A percentile compares a stretch with the other conserved stretches of the same genome.
Conservation (phyloP, 2,888 invertebrate species). For the Ptychoptera contaminata region DNA sequence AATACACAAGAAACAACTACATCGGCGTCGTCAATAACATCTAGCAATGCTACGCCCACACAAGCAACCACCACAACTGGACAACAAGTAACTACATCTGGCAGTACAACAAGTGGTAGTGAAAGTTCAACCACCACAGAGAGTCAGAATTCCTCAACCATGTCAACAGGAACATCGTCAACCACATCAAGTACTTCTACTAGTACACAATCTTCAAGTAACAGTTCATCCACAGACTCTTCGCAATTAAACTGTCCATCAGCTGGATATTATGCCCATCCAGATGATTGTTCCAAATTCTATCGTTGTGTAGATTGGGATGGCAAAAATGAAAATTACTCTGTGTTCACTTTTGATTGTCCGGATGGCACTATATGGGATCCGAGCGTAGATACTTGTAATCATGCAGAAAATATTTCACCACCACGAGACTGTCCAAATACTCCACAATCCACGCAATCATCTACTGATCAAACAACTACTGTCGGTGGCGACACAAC, state of each 20-base stretch:
- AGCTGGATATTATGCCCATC: slow-evolving; percentile 30
- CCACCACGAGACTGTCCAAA: slow-evolving; percentile 34
- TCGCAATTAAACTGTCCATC: too few species aligned
- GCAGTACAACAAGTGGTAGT: slow-evolving; percentile 16
- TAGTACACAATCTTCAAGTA: background rate
- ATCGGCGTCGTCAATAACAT: background rate
- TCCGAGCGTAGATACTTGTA: slow-evolving; percentile 47
- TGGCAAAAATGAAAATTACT: slow-evolving; percentile 37
- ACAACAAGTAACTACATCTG: background rate
- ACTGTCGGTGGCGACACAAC: slow-evolving; percentile 8
- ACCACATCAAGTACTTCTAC: slow-evolving; percentile 24
- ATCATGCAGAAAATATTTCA: slow-evolving; percentile 47
- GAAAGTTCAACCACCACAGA: slow-evolving; percentile 7
- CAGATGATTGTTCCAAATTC: slow-evolving; percentile 38
- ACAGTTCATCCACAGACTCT: too few species aligned
- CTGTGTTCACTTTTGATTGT: slow-evolving; percentile 49
- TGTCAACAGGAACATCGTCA: slow-evolving; percentile 6
- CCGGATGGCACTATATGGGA: slow-evolving; percentile 58
- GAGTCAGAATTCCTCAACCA: background rate
- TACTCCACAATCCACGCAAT: slow-evolving; percentile 8
- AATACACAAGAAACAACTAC: background rate
- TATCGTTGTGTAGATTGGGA: slow-evolving; percentile 38
- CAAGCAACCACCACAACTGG: slow-evolving; percentile 6
- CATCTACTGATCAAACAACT: background rate
- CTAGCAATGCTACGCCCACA: slow-evolving; percentile 3